These are phyloP conservation scores for Pheosia gnoma DNA, from an alignment of 2,888 invertebrate genomes.

Conservation along the genomic window DNA sequence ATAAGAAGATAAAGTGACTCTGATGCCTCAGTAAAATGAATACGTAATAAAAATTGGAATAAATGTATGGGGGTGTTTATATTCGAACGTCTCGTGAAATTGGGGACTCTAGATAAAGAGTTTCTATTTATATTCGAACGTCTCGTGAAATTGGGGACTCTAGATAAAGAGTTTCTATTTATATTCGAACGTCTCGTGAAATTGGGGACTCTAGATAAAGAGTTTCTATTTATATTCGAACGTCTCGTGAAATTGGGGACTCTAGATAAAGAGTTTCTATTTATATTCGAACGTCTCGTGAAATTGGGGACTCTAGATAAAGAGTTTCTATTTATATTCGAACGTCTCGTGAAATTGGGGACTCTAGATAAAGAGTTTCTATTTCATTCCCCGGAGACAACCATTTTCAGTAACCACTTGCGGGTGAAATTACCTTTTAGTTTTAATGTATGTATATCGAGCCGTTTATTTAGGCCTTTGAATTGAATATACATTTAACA, in stretches of 20 bases:
- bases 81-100: constrained; percentile 33
- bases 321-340: too few relatives aligned
- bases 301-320: constrained; percentile 31
- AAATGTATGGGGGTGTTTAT: constrained; percentile 32
- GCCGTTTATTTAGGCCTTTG: constrained; percentile 31
- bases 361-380: constrained; percentile 35
- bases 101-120: constrained; percentile 32
- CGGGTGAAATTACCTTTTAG: constrained; percentile 34
- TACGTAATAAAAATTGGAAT: constrained; percentile 32
- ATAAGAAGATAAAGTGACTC: constrained; percentile 4
- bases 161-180: too few relatives aligned
- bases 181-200: constrained; percentile 34
- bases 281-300: constrained; percentile 31
- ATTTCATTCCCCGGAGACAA: constrained; percentile 36
- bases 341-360: constrained; percentile 29
- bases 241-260: constrained; percentile 29
- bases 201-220: constrained; percentile 30
- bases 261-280: too few relatives aligned
- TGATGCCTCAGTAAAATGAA: not conserved
- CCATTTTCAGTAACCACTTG: constrained; percentile 22
- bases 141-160: constrained; percentile 29
- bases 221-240: constrained; percentile 30
- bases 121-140: constrained; percentile 36
- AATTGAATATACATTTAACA: constrained; percentile 32
- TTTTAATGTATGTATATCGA: constrained; percentile 27